Conservation (phyloP, 2,797 vertebrate genomes). For the Amblyopsis hoosieri region DNA sequence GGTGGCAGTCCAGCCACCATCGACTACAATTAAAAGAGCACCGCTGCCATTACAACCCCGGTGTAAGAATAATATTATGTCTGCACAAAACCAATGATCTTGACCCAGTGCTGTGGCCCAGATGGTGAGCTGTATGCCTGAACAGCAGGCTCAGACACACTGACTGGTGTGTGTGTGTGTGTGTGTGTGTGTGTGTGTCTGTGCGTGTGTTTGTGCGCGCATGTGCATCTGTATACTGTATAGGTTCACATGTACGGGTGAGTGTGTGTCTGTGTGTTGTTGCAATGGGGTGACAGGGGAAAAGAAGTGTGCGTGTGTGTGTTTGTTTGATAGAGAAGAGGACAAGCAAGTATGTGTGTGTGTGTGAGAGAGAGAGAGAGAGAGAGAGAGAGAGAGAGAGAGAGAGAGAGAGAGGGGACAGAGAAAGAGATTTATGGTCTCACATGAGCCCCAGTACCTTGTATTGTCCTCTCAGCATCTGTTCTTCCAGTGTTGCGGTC, state of each 20-base stretch:
- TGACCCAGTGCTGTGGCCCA: constrained; percentile 97
- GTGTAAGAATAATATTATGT: constrained; percentile 68
- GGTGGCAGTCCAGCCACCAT: constrained; percentile 2
- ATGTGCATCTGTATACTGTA: neutral
- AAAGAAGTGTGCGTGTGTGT: constrained; percentile 17
- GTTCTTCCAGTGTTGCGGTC: constrained; percentile 99
- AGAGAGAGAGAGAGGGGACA: constrained; percentile 70
- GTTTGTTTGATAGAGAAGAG: constrained; percentile 31
- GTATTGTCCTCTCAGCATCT: constrained; percentile 99
- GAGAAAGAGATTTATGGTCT: constrained; percentile 96
- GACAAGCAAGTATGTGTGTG: neutral
- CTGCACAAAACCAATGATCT: constrained; percentile 84
- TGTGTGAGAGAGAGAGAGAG: neutral
- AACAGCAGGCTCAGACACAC: constrained; percentile 94
- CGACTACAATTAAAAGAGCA: constrained; percentile 25
- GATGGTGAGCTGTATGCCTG: constrained; percentile 97
- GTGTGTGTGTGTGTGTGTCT: constrained; percentile 10
- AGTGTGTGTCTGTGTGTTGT: constrained; percentile 18
- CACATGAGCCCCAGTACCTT: constrained; percentile 98
- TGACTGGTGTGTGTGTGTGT: constrained; percentile 83
- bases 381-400: constrained; percentile 32
- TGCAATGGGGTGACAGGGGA: too few relatives aligned
- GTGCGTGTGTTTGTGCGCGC: constrained; percentile 15
- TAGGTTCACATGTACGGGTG: neutral
- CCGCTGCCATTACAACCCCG: constrained; percentile 47